A percentile compares a stretch with the other conserved stretches of the same genome.
phyloP scores from a whole-genome alignment of 2,113 vertebrate genomes.

The Semnornis frantzii region DNA sequence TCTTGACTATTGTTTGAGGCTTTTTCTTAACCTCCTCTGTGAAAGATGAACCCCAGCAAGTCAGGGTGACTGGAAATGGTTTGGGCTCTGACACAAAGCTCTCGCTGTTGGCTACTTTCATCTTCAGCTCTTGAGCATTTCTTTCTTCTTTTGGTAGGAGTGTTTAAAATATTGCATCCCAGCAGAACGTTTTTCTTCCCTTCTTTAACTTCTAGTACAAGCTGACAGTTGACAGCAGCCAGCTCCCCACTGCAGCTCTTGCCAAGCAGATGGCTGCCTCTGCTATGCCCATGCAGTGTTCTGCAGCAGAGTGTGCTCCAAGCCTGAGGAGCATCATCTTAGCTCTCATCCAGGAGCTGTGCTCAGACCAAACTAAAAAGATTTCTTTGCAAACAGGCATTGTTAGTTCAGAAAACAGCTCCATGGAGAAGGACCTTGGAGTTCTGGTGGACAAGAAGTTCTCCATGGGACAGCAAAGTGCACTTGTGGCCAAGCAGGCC shows the following conservation, averaged over 20 bases:
- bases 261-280: neutral
- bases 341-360: neutral
- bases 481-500: too few species aligned
- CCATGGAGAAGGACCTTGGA: too few species aligned
- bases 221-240: too few species aligned
- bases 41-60: neutral
- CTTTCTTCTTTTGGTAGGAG: neutral
- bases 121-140: neutral
- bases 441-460: too few species aligned
- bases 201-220: neutral
- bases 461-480: too few species aligned
- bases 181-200: neutral
- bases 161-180: neutral
- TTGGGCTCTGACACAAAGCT: neutral
- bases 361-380: neutral
- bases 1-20: neutral
- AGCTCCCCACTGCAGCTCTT: neutral
- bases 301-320: neutral
- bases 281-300: accelerated
- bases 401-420: neutral
- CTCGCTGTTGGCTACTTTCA: neutral
- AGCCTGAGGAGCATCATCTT: neutral
- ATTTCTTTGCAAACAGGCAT: neutral
- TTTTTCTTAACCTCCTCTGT: neutral
- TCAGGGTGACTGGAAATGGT: accelerated